Evolutionary conservation across 2,797 vertebrate species (phyloP), one percentile per base, ranked within the genome.

Genomic region (Cottoperca gobio): DNA sequence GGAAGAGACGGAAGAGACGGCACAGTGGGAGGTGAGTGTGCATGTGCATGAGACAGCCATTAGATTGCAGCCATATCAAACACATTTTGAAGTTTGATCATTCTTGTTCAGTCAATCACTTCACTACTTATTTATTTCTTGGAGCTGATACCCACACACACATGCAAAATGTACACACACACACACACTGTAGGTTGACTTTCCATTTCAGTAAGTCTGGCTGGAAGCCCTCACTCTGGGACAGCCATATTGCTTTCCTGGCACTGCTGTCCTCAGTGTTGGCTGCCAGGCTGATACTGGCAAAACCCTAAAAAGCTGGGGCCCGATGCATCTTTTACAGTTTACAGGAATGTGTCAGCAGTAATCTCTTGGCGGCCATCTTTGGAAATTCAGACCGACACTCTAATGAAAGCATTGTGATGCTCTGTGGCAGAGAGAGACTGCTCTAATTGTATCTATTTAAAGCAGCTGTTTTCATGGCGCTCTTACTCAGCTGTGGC

Each of bases 401-500:
- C 84, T 70, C 83, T 91, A 91, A 94, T 90, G 88, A 89, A 92
- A 93, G 91, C 85, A 81, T 61, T 73, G 75, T 85, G 94, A 94
- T 90, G 89, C 93, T 90, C 79, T n/a, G 86, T 80, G 87, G 90
- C 40, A 75, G 76, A 26, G 66, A 91, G 90, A 92, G 92, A 80
- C 73, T 24, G 54, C 77, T 84, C 76, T 90, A 91, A 93, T 91
- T 90, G 86, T 65, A 78, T 93, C 92, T 91, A 90, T 95, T 94
- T 92, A 94, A 96, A 96, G 93, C 95, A 95, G 94, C 95, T 95
- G 95, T 94, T 94, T 91, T 91, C 79, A 87, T 57, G 45, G 48
- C 54, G 77, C 77, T 93, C 87, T 93, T 93, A 95, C 95, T 93
- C 62, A 4, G 37, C 80, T 52, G 73, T 19, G 42, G 90, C 90